Base-by-base conservation (phyloP, 2,113 vertebrate genomes). In the Sterrhoptilus dennistouni region DNA sequence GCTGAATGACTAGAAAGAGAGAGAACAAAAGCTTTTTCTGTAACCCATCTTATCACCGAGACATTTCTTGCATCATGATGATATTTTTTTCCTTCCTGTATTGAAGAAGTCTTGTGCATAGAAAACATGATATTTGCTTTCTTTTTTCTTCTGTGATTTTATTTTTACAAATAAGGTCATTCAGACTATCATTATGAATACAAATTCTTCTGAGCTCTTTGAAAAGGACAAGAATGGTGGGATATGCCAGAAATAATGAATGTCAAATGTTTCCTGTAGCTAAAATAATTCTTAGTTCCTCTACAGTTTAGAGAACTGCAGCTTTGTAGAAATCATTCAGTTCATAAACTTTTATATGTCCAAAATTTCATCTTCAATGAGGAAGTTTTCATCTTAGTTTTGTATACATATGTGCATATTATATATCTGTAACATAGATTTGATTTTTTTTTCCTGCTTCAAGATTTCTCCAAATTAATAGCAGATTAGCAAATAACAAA, bases 201-300 rank as follows among this genome's bases (percentile, higher is more conserved):
- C 16, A 70, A 68, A 79, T 85, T 94, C 71, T 96, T 81, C 75
- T 49, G 29, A 95, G 86, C 29, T 86, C 60, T 97, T 96, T 97
- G 94, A 94, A 96, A 97, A 96, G 83, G 90, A 97, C 94, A 91
- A 80, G 81, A 95, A 94, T n/a, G 63, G 94, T 45, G 14, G n/a
- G 74, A 59, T 82, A 82, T 90, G 96, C 33, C 94, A 96, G 57
- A 94, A 95, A 74, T 94, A 97, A 95, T 97, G 81, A 95, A 95
- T 95, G 89, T 96, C 96, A 97, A 93, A 82, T 50, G 2, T 94
- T 85, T 94, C 94, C 87, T 86, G 68, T 87, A 94, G 92, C 89
- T 96, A 96, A 93, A 96, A 94, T 68, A 86, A 81, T 77, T 87
- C 72, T 60, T 77, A 9, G 42, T 83, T 95, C 45, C 65, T 81